These are phyloP conservation scores for Morpho achilles DNA, from an alignment of 2,888 invertebrate genomes.

Conservation along the genomic window DNA sequence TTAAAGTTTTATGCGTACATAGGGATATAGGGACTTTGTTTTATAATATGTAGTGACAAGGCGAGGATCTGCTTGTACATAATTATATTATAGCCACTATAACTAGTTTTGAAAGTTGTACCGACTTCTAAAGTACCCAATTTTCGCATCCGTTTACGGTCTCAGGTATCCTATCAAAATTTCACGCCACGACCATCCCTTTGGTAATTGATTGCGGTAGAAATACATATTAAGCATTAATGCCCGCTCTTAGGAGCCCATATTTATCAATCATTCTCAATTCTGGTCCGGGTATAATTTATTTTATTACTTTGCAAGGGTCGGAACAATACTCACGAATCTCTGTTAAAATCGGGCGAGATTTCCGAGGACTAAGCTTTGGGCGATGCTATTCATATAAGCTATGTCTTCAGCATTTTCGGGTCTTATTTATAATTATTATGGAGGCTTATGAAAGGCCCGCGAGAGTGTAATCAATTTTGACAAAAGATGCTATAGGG, in stretches of 20 bases:
- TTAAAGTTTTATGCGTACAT: no score
- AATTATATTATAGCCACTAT: no score
- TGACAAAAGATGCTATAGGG: constrained; percentile 7
- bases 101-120: background rate
- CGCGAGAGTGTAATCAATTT: constrained; percentile 11
- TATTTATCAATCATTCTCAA: constrained; percentile 25
- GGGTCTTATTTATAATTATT: constrained; percentile 8
- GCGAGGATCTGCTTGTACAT: no score
- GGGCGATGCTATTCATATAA: constrained; percentile 10
- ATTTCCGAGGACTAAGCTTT: constrained; percentile 11
- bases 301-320: constrained; percentile 24
- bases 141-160: constrained; percentile 2
- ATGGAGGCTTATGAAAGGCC: constrained; percentile 6
- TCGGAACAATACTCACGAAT: constrained; percentile 21
- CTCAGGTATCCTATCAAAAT: constrained; percentile 5
- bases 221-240: constrained; percentile 21
- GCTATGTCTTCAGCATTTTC: background rate
- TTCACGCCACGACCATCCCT: constrained; percentile 2
- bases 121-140: background rate
- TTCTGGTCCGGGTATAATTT: constrained; percentile 19
- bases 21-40: no score
- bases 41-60: no score
- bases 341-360: constrained; percentile 19
- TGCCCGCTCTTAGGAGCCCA: constrained; percentile 14
- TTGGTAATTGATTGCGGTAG: constrained; percentile 16